phyloP scores from a whole-genome alignment of 2,888 invertebrate species.

The Hypena proboscidalis region DNA sequence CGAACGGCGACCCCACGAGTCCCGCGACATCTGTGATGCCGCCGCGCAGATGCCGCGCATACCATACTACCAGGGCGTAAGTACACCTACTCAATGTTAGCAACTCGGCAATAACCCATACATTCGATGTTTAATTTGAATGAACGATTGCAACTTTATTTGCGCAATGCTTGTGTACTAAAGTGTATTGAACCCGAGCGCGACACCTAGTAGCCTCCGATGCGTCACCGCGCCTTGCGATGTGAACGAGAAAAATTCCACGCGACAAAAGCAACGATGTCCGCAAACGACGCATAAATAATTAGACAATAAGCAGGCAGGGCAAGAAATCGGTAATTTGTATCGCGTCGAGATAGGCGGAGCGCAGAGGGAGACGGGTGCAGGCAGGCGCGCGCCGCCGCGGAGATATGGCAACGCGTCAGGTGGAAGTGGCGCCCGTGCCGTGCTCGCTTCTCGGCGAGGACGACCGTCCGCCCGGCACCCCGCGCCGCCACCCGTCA shows the following conservation, averaged over 20 bases:
- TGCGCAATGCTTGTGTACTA: constrained; percentile 32
- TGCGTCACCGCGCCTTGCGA: constrained; percentile 68
- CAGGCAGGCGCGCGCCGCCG: constrained; percentile 75
- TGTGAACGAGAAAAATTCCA: constrained; percentile 72
- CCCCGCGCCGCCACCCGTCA: constrained; percentile 61
- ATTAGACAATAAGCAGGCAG: constrained; percentile 83
- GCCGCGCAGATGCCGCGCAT: constrained; percentile 53
- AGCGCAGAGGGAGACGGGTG: constrained; percentile 75
- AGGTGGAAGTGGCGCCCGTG: constrained; percentile 82
- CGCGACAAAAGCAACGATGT: constrained; percentile 70
- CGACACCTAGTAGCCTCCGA: constrained; percentile 65
- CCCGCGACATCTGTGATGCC: constrained; percentile 63
- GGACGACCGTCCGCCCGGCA: constrained; percentile 69
- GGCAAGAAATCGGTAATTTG: constrained; percentile 83
- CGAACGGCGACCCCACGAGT: constrained; percentile 56
- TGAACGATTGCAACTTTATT: constrained; percentile 24
- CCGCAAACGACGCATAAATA: constrained; percentile 81
- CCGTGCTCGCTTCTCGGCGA: constrained; percentile 67
- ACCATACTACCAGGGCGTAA: constrained; percentile 29
- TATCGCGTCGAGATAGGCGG: constrained; percentile 80
- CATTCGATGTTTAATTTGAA: constrained; percentile 18
- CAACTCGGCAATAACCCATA: constrained; percentile 13
- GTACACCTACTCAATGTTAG: constrained; percentile 19
- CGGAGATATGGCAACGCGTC: constrained; percentile 83
- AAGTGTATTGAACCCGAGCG: constrained; percentile 78